These are phyloP conservation scores for Drosophila helvetica DNA, from an alignment of 2,888 invertebrate genomes.

Conservation along the genomic window DNA sequence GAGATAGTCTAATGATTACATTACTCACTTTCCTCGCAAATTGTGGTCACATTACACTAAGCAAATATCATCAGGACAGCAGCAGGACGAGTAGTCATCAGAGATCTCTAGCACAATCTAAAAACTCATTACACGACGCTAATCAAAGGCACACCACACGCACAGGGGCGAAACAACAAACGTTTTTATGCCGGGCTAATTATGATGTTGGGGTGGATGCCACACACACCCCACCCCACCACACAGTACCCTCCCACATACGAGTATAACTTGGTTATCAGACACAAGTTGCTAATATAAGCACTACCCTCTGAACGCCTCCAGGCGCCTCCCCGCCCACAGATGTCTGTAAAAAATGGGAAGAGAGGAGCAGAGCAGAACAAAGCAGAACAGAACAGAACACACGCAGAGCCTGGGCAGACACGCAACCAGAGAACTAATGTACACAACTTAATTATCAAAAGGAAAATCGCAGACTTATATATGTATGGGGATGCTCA, in stretches of 20 bases:
- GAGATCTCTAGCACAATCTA: slow-evolving; percentile 24
- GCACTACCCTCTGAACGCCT: slow-evolving; percentile 36
- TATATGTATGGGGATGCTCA: slow-evolving; percentile 51
- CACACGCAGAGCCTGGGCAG: slow-evolving; percentile 31
- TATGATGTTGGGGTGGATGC: slow-evolving; percentile 39
- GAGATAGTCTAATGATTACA: slow-evolving; percentile 17
- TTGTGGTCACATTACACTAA: slow-evolving; percentile 1
- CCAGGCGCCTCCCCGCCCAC: slow-evolving; percentile 12
- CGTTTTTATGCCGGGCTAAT: slow-evolving; percentile 44
- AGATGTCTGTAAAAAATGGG: slow-evolving; percentile 18
- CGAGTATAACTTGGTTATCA: slow-evolving; percentile 52
- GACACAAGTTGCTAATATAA: slow-evolving; percentile 59
- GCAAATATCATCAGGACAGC: slow-evolving; percentile 7
- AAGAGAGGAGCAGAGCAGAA: slow-evolving; percentile 3
- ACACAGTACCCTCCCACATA: slow-evolving; percentile 29
- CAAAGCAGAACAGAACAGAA: not conserved
- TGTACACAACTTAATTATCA: slow-evolving; percentile 66
- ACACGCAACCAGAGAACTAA: slow-evolving; percentile 50
- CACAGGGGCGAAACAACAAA: slow-evolving; percentile 26
- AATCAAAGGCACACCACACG: slow-evolving; percentile 49
- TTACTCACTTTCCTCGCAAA: slow-evolving; percentile 21
- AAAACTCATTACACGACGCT: slow-evolving; percentile 44
- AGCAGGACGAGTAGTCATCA: not conserved
- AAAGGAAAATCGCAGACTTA: slow-evolving; percentile 48
- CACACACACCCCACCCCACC: not conserved